Base-by-base conservation (phyloP, 2,888 invertebrate genomes). In the Dichetophora obliterata region DNA sequence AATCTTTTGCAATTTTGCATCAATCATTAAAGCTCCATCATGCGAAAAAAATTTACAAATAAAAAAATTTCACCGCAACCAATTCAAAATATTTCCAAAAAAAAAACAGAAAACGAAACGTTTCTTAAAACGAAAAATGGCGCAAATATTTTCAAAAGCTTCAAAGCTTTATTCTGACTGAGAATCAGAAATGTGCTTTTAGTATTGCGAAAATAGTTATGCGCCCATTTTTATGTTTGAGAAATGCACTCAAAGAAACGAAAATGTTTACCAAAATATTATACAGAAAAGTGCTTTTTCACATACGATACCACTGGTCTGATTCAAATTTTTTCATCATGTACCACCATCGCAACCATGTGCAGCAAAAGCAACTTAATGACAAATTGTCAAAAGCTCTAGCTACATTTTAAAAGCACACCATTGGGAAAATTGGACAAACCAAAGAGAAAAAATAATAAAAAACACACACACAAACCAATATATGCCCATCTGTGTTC, bases 221-320 rank as follows among this genome's bases (percentile, higher is more conserved):
- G 74, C n/a, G 22, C 19, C 14, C 16, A 63, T 63, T 24, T 72
- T 48, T 22, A 61, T 48, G 31, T 27, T 22, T 14, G 54, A 71
- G 70, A 77, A 80, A 80, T 78, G 77, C 78, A 81, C 77, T 77
- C 78, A 81, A 80, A 78, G 77, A 74, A 79, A 81, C 78, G 59
- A 78, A 77, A 75, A 78, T 76, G 74, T 77, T 43, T 24, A 59
- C 57, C 19, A 71, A 57, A 57, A 24, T 57, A 16, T 54, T 71
- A 31, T 52, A 54, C 52, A 80, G 77, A 78, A 81, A 83, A 85
- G 89, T 89, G 89, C 89, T 89, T 89, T 89, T 89, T 89, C 89
- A 89, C 89, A 89, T 89, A 89, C 89, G 89, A 88, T 87, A 86
- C 89, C 89, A 89, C 86, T 88, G 89, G 85, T 89, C 89, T 89